phyloP scores from a whole-genome alignment of 2,888 invertebrate species.

The Scaptomyza polygonia region DNA sequence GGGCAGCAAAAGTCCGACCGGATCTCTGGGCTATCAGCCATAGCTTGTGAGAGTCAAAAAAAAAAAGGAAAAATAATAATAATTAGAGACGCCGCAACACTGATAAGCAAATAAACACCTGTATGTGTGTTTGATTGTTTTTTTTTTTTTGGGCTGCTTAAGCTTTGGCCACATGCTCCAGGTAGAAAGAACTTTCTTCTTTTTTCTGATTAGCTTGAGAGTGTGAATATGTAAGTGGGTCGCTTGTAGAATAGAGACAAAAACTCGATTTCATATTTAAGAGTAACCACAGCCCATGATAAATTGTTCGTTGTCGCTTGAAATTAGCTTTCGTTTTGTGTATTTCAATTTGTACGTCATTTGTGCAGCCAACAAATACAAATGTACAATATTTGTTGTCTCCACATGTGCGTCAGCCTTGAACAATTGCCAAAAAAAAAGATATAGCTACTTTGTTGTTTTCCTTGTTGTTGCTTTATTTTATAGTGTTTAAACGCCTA shows the following conservation, averaged over 20 bases:
- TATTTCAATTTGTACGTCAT: constrained; percentile 41
- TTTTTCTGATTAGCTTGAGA: constrained; percentile 28
- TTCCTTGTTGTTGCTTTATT: constrained; percentile 16
- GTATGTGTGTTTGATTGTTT: neutral
- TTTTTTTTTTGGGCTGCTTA: constrained; percentile 18
- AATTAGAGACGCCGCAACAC: constrained; percentile 66
- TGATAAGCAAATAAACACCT: constrained; percentile 75
- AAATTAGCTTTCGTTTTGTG: constrained; percentile 45
- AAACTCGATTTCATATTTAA: constrained; percentile 32
- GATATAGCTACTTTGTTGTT: constrained; percentile 18
- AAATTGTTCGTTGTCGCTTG: constrained; percentile 38
- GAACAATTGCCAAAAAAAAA: constrained; percentile 72
- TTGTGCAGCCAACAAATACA: constrained; percentile 4
- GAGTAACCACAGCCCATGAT: constrained; percentile 13
- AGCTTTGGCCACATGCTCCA: constrained; percentile 16
- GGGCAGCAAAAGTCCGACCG: constrained; percentile 56
- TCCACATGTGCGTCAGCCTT: constrained; percentile 60
- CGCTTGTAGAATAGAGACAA: constrained; percentile 8
- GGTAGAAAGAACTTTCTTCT: constrained; percentile 73
- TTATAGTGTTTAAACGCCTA: constrained; percentile 36
- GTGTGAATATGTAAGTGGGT: constrained; percentile 28
- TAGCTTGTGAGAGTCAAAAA: constrained; percentile 18
- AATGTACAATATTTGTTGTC: neutral
- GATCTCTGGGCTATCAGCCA: constrained; percentile 57
- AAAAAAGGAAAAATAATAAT: constrained; percentile 58